Percentiles rank a stretch among this genome's conserved stretches.
phyloP scores from a whole-genome alignment of 2,888 invertebrate species.

The Zaprionus obscuricornis region DNA sequence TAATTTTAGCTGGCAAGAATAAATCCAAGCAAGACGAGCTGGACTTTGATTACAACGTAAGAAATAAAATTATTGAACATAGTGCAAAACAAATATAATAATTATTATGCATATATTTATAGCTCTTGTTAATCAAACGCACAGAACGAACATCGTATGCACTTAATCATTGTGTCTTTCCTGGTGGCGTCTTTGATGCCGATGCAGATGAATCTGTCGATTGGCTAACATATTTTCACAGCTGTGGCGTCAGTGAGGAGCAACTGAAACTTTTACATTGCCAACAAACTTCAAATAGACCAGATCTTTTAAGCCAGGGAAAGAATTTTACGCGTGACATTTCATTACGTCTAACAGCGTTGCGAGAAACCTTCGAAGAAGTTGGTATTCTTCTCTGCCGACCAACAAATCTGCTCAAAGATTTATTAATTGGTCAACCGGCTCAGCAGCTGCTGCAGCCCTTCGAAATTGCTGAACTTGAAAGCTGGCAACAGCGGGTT shows the following conservation, averaged over 20 bases:
- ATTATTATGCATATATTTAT: background rate
- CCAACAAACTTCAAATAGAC: slow-evolving; percentile 59
- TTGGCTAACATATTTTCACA: slow-evolving; percentile 88
- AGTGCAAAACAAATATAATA: background rate
- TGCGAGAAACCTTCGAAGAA: slow-evolving; percentile 96
- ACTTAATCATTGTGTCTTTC: slow-evolving; percentile 93
- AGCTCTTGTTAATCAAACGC: slow-evolving; percentile 85
- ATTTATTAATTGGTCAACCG: slow-evolving; percentile 61
- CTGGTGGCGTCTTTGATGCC: slow-evolving; percentile 90
- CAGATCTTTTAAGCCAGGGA: slow-evolving; percentile 81
- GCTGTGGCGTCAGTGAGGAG: slow-evolving; percentile 85
- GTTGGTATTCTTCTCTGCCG: slow-evolving; percentile 90
- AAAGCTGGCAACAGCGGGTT: slow-evolving; percentile 86
- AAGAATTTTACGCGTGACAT: slow-evolving; percentile 85
- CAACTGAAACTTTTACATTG: slow-evolving; percentile 83
- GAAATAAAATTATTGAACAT: background rate
- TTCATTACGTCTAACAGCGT: slow-evolving; percentile 91
- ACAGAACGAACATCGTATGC: slow-evolving; percentile 88
- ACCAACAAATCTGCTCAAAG: slow-evolving; percentile 82
- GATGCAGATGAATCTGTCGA: slow-evolving; percentile 87
- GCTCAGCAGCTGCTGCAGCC: slow-evolving; percentile 83
- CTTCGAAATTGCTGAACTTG: slow-evolving; percentile 85
- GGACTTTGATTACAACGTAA: slow-evolving; percentile 68
- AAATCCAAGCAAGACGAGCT: background rate
- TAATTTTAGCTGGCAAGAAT: slow-evolving; percentile 61